Conservation (phyloP, 2,113 vertebrate genomes). For the Brachionichthys hirsutus region DNA sequence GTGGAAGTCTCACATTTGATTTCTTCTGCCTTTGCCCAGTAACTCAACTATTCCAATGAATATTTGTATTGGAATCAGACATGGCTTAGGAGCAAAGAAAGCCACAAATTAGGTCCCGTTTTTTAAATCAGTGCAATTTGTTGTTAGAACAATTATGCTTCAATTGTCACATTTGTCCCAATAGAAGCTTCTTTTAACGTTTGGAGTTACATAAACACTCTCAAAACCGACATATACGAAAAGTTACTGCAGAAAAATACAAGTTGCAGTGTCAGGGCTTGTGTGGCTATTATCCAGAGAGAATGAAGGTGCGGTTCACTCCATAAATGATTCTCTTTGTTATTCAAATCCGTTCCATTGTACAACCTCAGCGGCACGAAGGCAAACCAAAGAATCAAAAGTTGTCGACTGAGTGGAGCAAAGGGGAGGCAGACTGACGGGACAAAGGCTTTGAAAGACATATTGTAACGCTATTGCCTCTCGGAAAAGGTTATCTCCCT, state of each 20-base stretch:
- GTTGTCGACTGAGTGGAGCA: slow-evolving; percentile 57
- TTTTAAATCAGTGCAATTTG: slow-evolving; percentile 18
- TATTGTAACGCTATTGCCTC: slow-evolving; percentile 48
- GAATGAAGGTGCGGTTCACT: slow-evolving; percentile 55
- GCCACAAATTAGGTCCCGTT: slow-evolving; percentile 18
- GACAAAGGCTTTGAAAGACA: slow-evolving; percentile 67
- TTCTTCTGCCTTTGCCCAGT: slow-evolving; percentile 40
- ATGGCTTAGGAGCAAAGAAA: slow-evolving; percentile 8
- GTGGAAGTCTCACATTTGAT: slow-evolving; percentile 42
- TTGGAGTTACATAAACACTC: not conserved
- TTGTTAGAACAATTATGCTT: slow-evolving; percentile 20
- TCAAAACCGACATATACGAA: not conserved
- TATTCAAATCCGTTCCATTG: slow-evolving; percentile 67
- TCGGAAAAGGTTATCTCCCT: slow-evolving; percentile 64
- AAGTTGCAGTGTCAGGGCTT: slow-evolving; percentile 38
- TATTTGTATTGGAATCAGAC: slow-evolving; percentile 50
- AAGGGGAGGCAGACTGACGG: slow-evolving; percentile 61
- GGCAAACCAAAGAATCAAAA: slow-evolving; percentile 55
- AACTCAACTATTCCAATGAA: slow-evolving; percentile 55
- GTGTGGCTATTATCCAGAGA: slow-evolving; percentile 45
- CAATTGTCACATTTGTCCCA: slow-evolving; percentile 19
- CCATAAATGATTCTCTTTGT: slow-evolving; percentile 67
- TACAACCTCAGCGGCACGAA: slow-evolving; percentile 58
- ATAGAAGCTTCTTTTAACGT: not conserved
- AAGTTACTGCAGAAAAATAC: slow-evolving; percentile 38